Percentiles rank a stretch among this genome's conserved stretches.
phyloP scores from a whole-genome alignment of 2,888 invertebrate species.

The Brenthis ino region DNA sequence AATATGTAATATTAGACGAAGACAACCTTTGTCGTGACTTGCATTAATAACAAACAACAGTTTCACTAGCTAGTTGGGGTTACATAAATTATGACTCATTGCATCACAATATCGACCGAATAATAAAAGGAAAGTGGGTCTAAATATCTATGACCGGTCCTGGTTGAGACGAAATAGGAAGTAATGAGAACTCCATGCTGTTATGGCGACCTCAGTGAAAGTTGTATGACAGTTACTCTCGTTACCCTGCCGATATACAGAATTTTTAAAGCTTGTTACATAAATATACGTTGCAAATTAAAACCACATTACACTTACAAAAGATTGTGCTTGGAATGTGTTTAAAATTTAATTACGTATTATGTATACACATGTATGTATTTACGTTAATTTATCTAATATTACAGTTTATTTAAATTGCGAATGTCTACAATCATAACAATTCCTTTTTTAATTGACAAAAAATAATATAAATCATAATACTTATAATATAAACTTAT shows the following conservation, averaged over 20 bases:
- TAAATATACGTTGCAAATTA: conserved; percentile 21
- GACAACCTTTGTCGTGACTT: conserved; percentile 38
- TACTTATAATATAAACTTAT: too few species aligned
- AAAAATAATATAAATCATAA: too few species aligned
- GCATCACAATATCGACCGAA: conserved; percentile 56
- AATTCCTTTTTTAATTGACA: too few species aligned
- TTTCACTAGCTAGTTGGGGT: conserved; percentile 45
- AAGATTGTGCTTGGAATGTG: neutral
- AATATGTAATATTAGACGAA: conserved; percentile 17
- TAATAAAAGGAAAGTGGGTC: conserved; percentile 61
- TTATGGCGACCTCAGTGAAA: conserved; percentile 35
- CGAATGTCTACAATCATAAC: too few species aligned
- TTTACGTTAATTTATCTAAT: neutral
- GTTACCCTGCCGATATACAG: conserved; percentile 22
- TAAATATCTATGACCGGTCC: conserved; percentile 38
- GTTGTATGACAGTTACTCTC: conserved; percentile 25
- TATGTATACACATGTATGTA: neutral
- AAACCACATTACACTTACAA: conserved; percentile 1
- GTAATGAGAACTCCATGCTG: conserved; percentile 32
- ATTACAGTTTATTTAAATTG: too few species aligned
- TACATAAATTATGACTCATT: conserved; percentile 51
- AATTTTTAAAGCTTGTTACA: conserved; percentile 36
- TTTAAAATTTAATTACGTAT: conserved; percentile 8
- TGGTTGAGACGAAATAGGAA: conserved; percentile 35
- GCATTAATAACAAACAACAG: conserved; percentile 44